Evolutionary conservation across 2,888 invertebrate species (phyloP).

Genomic region (Drosophila anceps): DNA sequence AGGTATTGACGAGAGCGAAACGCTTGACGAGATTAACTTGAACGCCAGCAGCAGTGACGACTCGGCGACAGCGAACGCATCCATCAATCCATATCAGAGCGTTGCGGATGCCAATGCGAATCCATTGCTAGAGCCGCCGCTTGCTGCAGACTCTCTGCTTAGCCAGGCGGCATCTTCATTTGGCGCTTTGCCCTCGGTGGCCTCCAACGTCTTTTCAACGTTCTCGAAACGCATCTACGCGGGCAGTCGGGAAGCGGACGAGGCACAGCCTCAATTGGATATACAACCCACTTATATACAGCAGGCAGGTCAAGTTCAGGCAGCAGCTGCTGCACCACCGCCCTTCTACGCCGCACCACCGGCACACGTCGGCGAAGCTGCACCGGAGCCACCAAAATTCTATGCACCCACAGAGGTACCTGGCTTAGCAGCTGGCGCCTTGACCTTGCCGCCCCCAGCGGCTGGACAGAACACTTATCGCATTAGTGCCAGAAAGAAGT

Average conservation of each 20-base stretch:
- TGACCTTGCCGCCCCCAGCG: conserved; percentile 36
- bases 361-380: conserved; percentile 31
- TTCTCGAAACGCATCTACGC: conserved; percentile 84
- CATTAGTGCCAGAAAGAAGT: conserved; percentile 89
- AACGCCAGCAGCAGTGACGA: conserved; percentile 81
- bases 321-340: conserved; percentile 36
- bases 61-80: conserved; percentile 30
- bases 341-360: conserved; percentile 72
- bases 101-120: conserved; percentile 75
- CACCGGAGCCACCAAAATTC: conserved; percentile 82
- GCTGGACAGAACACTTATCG: conserved; percentile 87
- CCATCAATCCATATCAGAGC: conserved; percentile 34
- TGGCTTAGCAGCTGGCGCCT: conserved; percentile 31
- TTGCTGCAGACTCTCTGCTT: conserved; percentile 74
- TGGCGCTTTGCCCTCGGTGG: conserved; percentile 87
- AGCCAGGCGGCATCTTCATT: conserved; percentile 84
- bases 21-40: conserved; percentile 86
- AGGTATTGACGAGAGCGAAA: conserved; percentile 86
- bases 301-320: conserved; percentile 42
- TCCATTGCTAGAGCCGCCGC: conserved; percentile 70
- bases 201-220: conserved; percentile 88
- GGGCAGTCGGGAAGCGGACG: conserved; percentile 62
- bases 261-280: conserved; percentile 69
- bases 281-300: conserved; percentile 81
- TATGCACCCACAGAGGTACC: conserved; percentile 83